phyloP scores from a whole-genome alignment of 2,888 invertebrate species.

The Mesopsocus fuscifrons region DNA sequence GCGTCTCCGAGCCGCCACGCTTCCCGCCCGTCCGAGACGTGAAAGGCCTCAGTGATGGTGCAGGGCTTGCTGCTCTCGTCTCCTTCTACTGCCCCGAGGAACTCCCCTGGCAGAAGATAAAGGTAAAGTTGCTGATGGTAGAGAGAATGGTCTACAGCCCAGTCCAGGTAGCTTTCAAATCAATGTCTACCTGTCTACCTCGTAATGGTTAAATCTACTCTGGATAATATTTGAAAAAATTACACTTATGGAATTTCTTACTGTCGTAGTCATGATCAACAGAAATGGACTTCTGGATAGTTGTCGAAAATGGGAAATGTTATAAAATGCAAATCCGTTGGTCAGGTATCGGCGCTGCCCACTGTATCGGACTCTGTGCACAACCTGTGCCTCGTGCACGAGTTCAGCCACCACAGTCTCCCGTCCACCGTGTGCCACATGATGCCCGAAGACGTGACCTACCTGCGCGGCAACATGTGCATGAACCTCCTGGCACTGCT shows the following conservation, averaged over 20 bases:
- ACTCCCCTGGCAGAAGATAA: constrained; percentile 49
- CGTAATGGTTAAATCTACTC: too few species aligned
- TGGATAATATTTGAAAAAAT: constrained; percentile 3
- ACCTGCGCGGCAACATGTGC: constrained; percentile 81
- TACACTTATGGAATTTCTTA: constrained; percentile 15
- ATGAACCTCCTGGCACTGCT: constrained; percentile 79
- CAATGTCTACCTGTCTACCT: too few species aligned
- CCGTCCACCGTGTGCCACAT: constrained; percentile 83
- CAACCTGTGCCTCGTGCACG: constrained; percentile 72
- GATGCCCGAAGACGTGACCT: constrained; percentile 88
- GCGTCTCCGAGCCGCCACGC: constrained; percentile 28
- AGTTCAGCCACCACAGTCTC: constrained; percentile 68
- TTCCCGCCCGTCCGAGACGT: constrained; percentile 58
- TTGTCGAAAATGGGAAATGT: too few species aligned
- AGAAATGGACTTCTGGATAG: too few species aligned
- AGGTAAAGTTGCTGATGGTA: too few species aligned
- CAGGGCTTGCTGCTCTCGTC: constrained; percentile 67
- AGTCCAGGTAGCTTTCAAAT: too few species aligned
- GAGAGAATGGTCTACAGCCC: too few species aligned
- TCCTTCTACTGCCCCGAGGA: constrained; percentile 79
- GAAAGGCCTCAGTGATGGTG: constrained; percentile 80
- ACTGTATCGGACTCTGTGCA: constrained; percentile 78
- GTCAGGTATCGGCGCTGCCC: constrained; percentile 32
- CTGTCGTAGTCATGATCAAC: too few species aligned
- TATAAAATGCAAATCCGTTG: too few species aligned